Base-by-base conservation (phyloP, 2,888 invertebrate genomes). In the Clistopyga incitator region DNA sequence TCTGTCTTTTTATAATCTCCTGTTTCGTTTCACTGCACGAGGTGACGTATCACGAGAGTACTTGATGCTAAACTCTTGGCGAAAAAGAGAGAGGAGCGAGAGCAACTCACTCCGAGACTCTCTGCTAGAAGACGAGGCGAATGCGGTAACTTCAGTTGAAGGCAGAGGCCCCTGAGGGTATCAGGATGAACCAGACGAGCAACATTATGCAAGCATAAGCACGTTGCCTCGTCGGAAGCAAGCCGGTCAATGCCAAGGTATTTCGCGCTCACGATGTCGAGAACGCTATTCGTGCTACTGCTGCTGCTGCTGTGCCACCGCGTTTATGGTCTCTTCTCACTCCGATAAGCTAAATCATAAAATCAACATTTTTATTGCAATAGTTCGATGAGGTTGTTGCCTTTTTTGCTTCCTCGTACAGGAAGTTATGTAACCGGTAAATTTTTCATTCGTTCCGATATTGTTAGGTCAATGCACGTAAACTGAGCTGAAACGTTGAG, bases 211-310 rank as follows among this genome's bases (percentile, higher is more conserved):
- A 91, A 92, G 90, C 89, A 86, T 85, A 87, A 88, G 87, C 85
- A 84, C 83, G 82, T 87, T 86, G 84, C 90, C 90, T 89, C 90
- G 88, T 87, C 86, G 88, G 88, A 82, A 38, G 86, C 91, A 91
- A 91, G 88, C 93, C 92, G 92, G 93, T 92, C 92, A 93, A 92
- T 93, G 93, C 91, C 93, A 93, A 93, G 93, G 93, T 90, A 88
- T 90, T 91, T 89, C 87, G 87, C 87, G 87, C 87, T 90, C 87
- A 86, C 87, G 86, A 87, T 82, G 85, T 68, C 67, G 78, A 78
- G 85, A 80, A 38, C 38, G 47, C 18, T 13, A 34, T 2, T 42
- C 8, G 42, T 42, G 70, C 79, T 42, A 65, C 79, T 70, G 70
- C 85, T 88, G 88, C 84, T 83, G 80, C 79, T 71, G 83, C 82